Evolutionary conservation across 1,140 invertebrate genomes (phyloP), one percentile per base, ranked within the genome.

Genomic region (Drosophila willistoni): DNA sequence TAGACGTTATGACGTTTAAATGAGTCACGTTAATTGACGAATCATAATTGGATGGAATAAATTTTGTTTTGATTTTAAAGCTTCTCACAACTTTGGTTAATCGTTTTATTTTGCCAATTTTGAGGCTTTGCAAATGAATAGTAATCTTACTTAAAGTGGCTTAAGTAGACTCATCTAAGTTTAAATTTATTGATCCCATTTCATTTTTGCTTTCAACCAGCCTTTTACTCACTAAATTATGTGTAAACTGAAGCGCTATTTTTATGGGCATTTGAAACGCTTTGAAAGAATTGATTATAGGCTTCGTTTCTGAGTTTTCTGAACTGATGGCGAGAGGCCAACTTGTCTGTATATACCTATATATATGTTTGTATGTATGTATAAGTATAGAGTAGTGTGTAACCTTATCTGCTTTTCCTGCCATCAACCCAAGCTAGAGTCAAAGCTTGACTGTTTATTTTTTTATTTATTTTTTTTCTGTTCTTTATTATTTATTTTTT

Each of bases 281-380:
- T 36, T 72, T 39, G 41, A 44, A 74, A 1, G 73, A 70, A 76
- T 70, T 76, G 73, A 76, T 76, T 76, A 60, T 76, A 33, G 66
- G 65, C 60, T 34, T 42, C 33, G 42, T 44, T 62, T 47, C 57
- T 33, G 56, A 36, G 36, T 70, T 34, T 76, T 39, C 51, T 36
- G 56, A 33, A 51, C 44, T 51, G 44, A 51, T 51, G 56, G 56
- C 57, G 69, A 76, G 59, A 70, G 64, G 65, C 66, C 73, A 76
- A 76, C 42, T 12, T 47, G 42, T 34, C 41, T 59, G n/a, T 57
- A 34, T n/a, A 33, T 17, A 17, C 13, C 2, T 13, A 39, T 13
- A 0, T 39, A 5, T 4, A 13, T 12, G 0, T 39, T 5, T 51
- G 6, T 54, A 13, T 54, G 19, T 12, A 47, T 6, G 14, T 47